Base-by-base conservation (phyloP, 2,888 invertebrate species). In the Dolichomitus sp. region DNA sequence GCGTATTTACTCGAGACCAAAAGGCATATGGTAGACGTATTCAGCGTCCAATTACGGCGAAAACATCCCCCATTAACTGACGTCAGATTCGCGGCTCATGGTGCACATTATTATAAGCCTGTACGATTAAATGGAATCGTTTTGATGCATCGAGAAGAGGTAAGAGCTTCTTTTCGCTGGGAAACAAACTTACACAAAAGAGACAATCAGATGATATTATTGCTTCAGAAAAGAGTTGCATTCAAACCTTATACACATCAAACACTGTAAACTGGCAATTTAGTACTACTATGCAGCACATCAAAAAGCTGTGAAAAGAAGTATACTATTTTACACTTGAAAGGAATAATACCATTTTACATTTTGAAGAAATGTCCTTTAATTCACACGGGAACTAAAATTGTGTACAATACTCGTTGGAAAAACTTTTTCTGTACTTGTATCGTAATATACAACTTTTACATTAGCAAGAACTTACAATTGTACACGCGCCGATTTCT, bases 61-160 rank as follows among this genome's bases (percentile, higher is more conserved):
- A 97, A 97, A 88, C 97, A 97, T 94, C 98, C 98, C 0, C 97
- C 98, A 1, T 95, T 98, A 52, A 98, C 98, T 0, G 99, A 99
- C 90, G 96, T 99, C 4, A 95, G 99, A 86, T 99, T 98, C 93
- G 97, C 99, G 0, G 99, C 99, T 2, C 99, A 99, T 93, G 98
- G 99, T 0, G 98, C 99, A 0, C 98, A 99, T 2, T 99, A 98
- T 93, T 99, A 98, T 92, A 98, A 99, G 91, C 97, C 99, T 0
- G 98, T 98, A 7, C 96, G 98, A 93, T 95, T 99, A 86, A 98
- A 99, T 93, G 99, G 99, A 12, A 97, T 99, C 76, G 97, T 99
- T 1, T 94, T 98, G 59, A 97, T 98, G 97, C 97, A 99, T 93
- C 95, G 98, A 80, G 98, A 98, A 94, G 98, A 98, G 93, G 95